Conservation (phyloP, 2,113 vertebrate species). For the Herpailurus yagouaroundi region DNA sequence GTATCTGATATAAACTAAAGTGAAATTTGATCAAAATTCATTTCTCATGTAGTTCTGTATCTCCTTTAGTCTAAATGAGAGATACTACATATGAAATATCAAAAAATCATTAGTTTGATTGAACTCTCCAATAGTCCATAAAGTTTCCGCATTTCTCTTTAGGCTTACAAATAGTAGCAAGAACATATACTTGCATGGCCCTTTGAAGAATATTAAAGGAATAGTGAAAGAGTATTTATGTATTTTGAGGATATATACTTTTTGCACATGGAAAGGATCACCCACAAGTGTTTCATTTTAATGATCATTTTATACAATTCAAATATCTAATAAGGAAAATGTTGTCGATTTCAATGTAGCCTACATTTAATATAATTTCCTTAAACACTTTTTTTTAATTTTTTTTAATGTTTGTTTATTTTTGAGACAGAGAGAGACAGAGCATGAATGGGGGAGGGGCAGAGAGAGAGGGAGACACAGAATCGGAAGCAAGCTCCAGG, state of each 20-base stretch:
- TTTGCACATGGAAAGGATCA: neutral
- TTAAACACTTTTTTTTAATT: neutral
- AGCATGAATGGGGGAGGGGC: no score
- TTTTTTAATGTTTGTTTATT: no score
- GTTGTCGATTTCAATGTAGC: neutral
- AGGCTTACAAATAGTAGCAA: neutral
- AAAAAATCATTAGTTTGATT: neutral
- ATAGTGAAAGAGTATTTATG: neutral
- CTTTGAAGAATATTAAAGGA: neutral
- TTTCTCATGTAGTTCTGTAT: neutral
- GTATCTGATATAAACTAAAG: neutral
- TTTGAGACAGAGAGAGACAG: no score
- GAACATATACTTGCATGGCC: neutral
- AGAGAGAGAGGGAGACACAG: no score
- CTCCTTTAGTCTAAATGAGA: neutral
- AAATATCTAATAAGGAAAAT: neutral
- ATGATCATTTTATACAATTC: neutral
- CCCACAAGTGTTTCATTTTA: neutral
- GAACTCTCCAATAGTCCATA: neutral
- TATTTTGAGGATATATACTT: neutral
- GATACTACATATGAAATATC: neutral
- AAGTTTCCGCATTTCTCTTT: neutral
- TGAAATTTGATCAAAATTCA: constrained; percentile 43
- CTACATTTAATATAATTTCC: neutral
- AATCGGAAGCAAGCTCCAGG: no score